These are phyloP conservation scores for Hippasteria phrygiana DNA, from an alignment of 53 echinoderm and acorn worm species.

Conservation along the genomic window DNA sequence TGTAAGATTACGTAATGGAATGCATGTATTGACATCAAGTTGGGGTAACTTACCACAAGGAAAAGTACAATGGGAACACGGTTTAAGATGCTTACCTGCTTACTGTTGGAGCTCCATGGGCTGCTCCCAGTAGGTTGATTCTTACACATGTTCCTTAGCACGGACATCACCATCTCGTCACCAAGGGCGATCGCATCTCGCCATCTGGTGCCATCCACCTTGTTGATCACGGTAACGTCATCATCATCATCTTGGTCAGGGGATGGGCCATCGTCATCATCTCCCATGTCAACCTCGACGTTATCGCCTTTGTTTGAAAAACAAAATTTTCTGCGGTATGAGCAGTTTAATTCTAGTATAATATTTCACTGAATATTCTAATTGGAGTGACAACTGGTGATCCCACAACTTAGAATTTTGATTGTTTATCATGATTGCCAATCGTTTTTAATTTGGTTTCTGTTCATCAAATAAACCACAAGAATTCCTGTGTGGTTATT, in stretches of 20 bases:
- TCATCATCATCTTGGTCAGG: neutral
- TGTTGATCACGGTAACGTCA: neutral
- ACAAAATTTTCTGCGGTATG: neutral
- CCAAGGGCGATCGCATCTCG: slow-evolving; percentile 79
- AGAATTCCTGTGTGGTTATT: too few species aligned
- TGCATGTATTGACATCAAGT: too few species aligned
- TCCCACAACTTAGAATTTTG: too few species aligned
- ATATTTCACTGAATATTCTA: too few species aligned
- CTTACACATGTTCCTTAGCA: slow-evolving; percentile 70
- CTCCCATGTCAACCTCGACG: slow-evolving; percentile 55
- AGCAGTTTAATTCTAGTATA: neutral
- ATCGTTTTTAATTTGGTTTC: too few species aligned
- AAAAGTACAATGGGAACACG: too few species aligned
- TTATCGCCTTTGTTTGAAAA: slow-evolving; percentile 31
- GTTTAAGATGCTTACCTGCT: slow-evolving; percentile 31
- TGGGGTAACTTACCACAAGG: too few species aligned
- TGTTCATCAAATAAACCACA: too few species aligned
- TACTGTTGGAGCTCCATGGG: neutral
- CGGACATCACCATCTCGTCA: slow-evolving; percentile 75
- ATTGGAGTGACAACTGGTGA: too few species aligned
- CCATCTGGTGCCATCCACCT: slow-evolving; percentile 8
- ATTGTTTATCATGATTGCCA: too few species aligned
- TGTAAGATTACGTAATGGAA: too few species aligned
- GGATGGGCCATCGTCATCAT: slow-evolving; percentile 3
- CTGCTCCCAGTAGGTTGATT: slow-evolving; percentile 33